Percentiles rank a stretch among this genome's conserved stretches.
Evolutionary conservation across 1,140 invertebrate genomes (phyloP).

Genomic region (Drosophila suzukii): DNA sequence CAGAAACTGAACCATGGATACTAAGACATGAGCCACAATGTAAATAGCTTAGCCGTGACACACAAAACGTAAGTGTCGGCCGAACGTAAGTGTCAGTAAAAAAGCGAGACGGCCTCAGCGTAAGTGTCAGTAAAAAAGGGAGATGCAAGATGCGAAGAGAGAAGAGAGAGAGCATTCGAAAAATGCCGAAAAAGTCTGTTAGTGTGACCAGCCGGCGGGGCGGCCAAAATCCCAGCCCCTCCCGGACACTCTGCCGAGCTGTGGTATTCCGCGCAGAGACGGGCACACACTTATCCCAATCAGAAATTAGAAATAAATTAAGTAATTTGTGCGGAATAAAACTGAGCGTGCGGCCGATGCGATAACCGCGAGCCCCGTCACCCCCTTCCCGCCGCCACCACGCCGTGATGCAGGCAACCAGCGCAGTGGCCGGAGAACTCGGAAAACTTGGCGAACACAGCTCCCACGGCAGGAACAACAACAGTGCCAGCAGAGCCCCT

Average conservation of each 20-base stretch:
- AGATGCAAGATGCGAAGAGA: no score
- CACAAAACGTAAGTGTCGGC: no score
- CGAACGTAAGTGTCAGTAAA: no score
- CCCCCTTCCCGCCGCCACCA: constrained; percentile 7
- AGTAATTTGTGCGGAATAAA: constrained; percentile 49
- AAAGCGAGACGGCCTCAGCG: no score
- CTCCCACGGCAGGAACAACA: constrained; percentile 12
- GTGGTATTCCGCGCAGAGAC: not conserved
- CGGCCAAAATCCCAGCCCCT: not conserved
- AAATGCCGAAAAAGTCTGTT: not conserved
- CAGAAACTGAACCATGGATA: no score
- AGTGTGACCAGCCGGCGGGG: not conserved
- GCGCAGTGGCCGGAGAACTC: constrained; percentile 11
- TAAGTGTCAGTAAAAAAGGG: no score
- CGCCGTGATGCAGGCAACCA: constrained; percentile 29
- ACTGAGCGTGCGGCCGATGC: constrained; percentile 33
- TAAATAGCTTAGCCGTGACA: no score
- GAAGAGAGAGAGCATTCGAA: no score
- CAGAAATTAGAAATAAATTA: constrained; percentile 52
- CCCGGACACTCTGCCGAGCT: not conserved
- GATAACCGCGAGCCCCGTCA: constrained; percentile 28
- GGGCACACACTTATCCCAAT: constrained; percentile 18
- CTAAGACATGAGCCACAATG: no score
- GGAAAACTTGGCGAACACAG: constrained; percentile 19
- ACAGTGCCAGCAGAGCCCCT: constrained; percentile 56